Evolutionary conservation across 64 coral and sea anemone genomes (phyloP).

Genomic region (Dendronephthya gigantea): DNA sequence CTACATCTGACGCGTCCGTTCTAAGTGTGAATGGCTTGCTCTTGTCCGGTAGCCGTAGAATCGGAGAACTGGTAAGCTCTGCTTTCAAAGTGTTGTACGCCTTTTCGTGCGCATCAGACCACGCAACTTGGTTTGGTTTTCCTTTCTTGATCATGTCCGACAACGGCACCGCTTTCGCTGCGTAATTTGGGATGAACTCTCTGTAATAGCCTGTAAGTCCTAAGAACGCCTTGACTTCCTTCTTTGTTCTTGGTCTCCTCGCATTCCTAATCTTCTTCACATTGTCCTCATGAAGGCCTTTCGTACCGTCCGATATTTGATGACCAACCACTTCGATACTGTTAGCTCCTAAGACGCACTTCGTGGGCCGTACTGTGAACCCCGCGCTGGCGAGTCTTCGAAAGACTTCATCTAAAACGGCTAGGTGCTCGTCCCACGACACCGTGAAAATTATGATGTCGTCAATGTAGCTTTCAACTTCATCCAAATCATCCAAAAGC

Average conservation of each 20-base stretch:
- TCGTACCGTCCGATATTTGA: background rate
- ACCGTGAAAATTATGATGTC: conserved; percentile 16
- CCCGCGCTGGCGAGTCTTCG: background rate
- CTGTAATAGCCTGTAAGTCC: conserved; percentile 33
- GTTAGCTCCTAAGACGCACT: conserved; percentile 14
- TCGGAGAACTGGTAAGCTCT: background rate
- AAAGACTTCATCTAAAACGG: conserved; percentile 9
- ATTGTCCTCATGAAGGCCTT: conserved; percentile 15
- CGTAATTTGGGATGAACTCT: conserved; percentile 35
- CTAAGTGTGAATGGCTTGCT: conserved; percentile 7
- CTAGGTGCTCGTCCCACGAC: conserved; percentile 14
- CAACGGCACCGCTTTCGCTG: background rate
- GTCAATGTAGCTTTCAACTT: conserved; percentile 15
- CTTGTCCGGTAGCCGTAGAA: background rate
- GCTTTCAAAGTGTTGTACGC: conserved; percentile 20
- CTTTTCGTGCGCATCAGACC: conserved; percentile 11
- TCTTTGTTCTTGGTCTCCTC: conserved; percentile 24
- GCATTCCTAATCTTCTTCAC: conserved; percentile 15
- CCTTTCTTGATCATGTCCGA: conserved; percentile 28
- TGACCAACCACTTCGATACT: conserved; percentile 24
- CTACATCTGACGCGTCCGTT: conserved; percentile 24
- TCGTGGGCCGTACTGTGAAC: conserved; percentile 19
- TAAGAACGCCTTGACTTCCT: conserved; percentile 32
- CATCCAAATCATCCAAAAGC: background rate
- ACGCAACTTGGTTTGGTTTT: background rate